phyloP scores from a whole-genome alignment of 2,797 vertebrate species.

The Furcifer pardalis region DNA sequence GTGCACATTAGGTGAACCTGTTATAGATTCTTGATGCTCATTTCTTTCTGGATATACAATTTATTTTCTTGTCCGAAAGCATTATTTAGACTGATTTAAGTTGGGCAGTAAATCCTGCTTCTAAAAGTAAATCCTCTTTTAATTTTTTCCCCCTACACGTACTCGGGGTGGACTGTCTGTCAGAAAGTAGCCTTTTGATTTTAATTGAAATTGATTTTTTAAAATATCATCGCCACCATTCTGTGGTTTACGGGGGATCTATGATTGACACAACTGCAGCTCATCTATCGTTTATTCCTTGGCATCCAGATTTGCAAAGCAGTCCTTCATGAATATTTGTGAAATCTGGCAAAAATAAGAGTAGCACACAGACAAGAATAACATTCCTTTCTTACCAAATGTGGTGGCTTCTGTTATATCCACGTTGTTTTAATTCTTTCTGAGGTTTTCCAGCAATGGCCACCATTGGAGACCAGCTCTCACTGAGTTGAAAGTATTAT shows the following conservation, averaged over 20 bases:
- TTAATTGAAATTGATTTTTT: conserved; percentile 53
- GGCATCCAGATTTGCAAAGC: conserved; percentile 24
- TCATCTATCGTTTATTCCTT: conserved; percentile 4
- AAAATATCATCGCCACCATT: conserved; percentile 35
- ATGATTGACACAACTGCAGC: not conserved
- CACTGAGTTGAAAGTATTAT: not conserved
- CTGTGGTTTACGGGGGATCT: not conserved
- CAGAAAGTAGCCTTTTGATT: conserved; percentile 16
- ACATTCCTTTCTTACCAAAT: conserved; percentile 28
- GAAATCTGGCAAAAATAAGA: too few species aligned
- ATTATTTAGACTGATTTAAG: conserved; percentile 13
- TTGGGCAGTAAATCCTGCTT: conserved; percentile 19
- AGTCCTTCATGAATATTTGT: conserved; percentile 36
- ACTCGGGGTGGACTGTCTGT: conserved; percentile 12
- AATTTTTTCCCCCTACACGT: not conserved
- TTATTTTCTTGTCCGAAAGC: conserved; percentile 19
- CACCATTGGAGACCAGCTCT: not conserved
- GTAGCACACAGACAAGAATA: too few species aligned
- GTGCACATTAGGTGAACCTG: not conserved
- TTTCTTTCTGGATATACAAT: conserved; percentile 17
- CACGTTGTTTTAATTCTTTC: not conserved
- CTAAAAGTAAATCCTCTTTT: conserved; percentile 20
- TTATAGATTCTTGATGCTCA: conserved; percentile 3
- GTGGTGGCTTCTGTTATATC: conserved; percentile 1
- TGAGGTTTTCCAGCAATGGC: not conserved